Conservation (phyloP, 1,140 invertebrate species). For the Drosophila sucinea region DNA sequence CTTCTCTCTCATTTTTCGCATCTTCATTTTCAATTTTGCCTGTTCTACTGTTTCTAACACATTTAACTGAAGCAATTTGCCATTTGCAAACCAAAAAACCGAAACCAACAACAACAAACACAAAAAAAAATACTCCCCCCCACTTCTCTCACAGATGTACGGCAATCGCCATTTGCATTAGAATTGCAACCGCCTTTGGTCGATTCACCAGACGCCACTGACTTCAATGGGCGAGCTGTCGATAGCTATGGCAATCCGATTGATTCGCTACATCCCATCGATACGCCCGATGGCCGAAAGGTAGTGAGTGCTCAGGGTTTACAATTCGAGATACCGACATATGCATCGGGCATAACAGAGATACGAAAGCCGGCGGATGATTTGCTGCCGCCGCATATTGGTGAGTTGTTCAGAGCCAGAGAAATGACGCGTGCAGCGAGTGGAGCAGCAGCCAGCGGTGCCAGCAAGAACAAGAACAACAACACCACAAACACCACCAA, state of each 20-base stretch:
- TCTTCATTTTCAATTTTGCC: slow-evolving; percentile 16
- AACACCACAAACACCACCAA: slow-evolving; percentile 14
- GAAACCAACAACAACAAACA: slow-evolving; percentile 36
- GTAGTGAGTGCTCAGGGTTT: slow-evolving; percentile 77
- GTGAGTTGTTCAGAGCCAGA: slow-evolving; percentile 68
- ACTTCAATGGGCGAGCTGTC: slow-evolving; percentile 52
- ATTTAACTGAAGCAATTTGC: slow-evolving; percentile 31
- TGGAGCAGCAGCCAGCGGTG: slow-evolving; percentile 21
- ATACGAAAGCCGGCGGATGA: slow-evolving; percentile 75
- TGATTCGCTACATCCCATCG: slow-evolving; percentile 67
- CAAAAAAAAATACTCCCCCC: slow-evolving; percentile 21
- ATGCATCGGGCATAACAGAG: slow-evolving; percentile 81
- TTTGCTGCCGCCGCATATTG: slow-evolving; percentile 81
- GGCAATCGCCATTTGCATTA: slow-evolving; percentile 75
- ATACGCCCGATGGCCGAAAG: slow-evolving; percentile 79
- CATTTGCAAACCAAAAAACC: slow-evolving; percentile 40
- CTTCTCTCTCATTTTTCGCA: slow-evolving; percentile 4
- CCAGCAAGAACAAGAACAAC: slow-evolving; percentile 18
- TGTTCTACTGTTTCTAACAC: slow-evolving; percentile 43
- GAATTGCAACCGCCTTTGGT: slow-evolving; percentile 75
- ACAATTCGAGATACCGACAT: slow-evolving; percentile 81
- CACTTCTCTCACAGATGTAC: slow-evolving; percentile 75
- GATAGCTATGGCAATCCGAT: slow-evolving; percentile 82
- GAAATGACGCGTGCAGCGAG: slow-evolving; percentile 3
- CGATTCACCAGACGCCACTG: slow-evolving; percentile 41